Conservation (phyloP, 2,797 vertebrate species). For the Natrix natrix region DNA sequence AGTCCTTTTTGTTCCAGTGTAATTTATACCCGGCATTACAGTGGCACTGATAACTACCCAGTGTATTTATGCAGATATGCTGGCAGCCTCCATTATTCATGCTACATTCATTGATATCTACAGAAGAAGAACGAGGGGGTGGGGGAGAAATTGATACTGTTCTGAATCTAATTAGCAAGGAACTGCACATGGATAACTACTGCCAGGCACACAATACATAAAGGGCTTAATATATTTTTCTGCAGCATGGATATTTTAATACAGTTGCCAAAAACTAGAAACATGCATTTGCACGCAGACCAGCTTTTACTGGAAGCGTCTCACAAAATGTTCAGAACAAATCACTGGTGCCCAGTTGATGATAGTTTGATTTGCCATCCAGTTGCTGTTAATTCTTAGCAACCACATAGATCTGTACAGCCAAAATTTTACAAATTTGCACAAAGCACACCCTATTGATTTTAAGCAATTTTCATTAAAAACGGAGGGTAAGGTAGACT, state of each 20-base stretch:
- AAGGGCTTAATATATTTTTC: neutral
- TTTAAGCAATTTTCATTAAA: neutral
- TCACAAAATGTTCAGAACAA: neutral
- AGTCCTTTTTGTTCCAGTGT: slow-evolving; percentile 99
- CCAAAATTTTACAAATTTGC: neutral
- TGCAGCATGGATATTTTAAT: neutral
- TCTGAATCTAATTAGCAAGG: neutral
- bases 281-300: neutral
- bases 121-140: slow-evolving; percentile 44
- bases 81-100: slow-evolving; percentile 94
- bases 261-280: neutral
- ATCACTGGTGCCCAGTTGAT: neutral
- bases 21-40: slow-evolving; percentile 87
- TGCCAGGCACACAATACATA: neutral
- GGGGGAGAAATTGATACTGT: neutral
- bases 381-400: neutral
- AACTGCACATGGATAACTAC: neutral
- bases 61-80: slow-evolving; percentile 86
- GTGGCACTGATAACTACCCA: slow-evolving; percentile 87
- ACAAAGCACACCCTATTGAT: neutral
- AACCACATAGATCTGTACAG: neutral
- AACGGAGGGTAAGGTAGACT: too few species aligned
- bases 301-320: neutral
- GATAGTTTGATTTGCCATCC: neutral
- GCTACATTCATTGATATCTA: slow-evolving; percentile 95